Base-by-base conservation (phyloP, 2,113 vertebrate species). In the Phocoena phocoena region DNA sequence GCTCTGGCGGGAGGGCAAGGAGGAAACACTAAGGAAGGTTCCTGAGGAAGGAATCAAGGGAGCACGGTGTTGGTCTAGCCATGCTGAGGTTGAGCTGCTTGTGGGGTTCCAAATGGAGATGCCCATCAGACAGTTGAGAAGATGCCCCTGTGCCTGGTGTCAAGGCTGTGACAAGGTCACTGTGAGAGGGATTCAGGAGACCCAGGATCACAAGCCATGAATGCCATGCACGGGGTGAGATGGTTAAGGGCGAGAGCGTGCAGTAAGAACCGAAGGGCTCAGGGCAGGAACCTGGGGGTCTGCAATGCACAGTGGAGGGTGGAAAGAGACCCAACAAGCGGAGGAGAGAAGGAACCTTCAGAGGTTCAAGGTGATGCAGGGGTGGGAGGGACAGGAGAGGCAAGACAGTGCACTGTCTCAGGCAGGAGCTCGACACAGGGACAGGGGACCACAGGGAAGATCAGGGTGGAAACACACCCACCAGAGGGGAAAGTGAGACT, bases 201-300 rank as follows among this genome's bases (percentile, higher is more conserved):
- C n/a, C 21, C 1, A 0, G 65, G 31, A 8, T 63, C 7, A 17
- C 1, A 14, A 36, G 50, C 20, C 47, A 20, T 11, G 1, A 28
- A 20, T 26, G 13, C 25, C 65, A 41, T 3, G 14, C 21, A 2
- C 4, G 17, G 63, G 67, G 20, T 18, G 67, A 67, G 20, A 20
- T 5, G 13, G 2, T 50, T 25, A 36, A 53, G 20, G 33, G 58
- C 18, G 41, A 55, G 55, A 17, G 1, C 21, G 0, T 20, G 15
- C 7, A 12, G n/a, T 67, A n/a, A 65, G 70, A 55, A n/a, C 2
- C 0, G 1, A n/a, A 41, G 18, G n/a, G 41, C 41, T 70, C n/a
- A 41, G 1, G 28, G 55, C 6, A 2, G 3, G 65, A 20, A 4
- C 0, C 1, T 1, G 18, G 55, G 41, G n/a, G 44, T 28, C 74